These are phyloP conservation scores for Phenganax subtilis DNA, from an alignment of 92 coral and sea anemone genomes.

Conservation along the genomic window DNA sequence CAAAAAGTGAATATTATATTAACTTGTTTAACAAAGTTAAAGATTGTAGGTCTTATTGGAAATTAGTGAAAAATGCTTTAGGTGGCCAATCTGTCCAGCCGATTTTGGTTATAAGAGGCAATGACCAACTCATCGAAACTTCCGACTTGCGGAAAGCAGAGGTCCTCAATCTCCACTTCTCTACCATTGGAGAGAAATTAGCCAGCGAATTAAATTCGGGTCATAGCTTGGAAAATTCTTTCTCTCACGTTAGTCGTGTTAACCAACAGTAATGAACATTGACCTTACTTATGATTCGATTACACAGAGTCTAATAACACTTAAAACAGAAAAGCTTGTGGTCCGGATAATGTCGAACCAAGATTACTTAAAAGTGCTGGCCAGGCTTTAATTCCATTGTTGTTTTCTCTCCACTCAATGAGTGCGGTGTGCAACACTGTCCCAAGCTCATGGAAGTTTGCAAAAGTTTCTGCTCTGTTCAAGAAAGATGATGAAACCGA, in stretches of 20 bases:
- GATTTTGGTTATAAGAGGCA: slow-evolving; percentile 39
- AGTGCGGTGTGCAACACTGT: no score
- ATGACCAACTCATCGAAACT: slow-evolving; percentile 25
- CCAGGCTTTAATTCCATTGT: no score
- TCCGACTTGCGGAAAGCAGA: slow-evolving; percentile 45
- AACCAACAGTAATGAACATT: slow-evolving; percentile 15
- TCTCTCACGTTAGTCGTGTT: not conserved
- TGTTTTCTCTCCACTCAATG: no score
- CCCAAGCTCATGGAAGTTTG: no score
- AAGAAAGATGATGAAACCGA: no score
- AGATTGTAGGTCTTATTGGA: slow-evolving; percentile 49
- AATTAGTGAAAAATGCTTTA: slow-evolving; percentile 39
- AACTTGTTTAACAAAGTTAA: slow-evolving; percentile 42
- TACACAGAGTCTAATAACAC: slow-evolving; percentile 5
- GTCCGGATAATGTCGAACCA: slow-evolving; percentile 3
- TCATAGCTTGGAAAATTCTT: slow-evolving; percentile 7
- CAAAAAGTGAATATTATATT: slow-evolving; percentile 47
- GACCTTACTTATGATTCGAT: slow-evolving; percentile 16
- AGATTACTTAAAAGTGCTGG: not conserved
- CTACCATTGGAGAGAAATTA: slow-evolving; percentile 46
- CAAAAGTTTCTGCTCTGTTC: no score
- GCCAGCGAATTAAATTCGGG: slow-evolving; percentile 32
- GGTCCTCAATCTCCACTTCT: slow-evolving; percentile 40
- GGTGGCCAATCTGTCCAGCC: slow-evolving; percentile 25
- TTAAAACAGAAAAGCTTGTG: slow-evolving; percentile 3